Evolutionary conservation across 2,797 vertebrate species (phyloP).

Genomic region (Hyperoplus immaculatus): DNA sequence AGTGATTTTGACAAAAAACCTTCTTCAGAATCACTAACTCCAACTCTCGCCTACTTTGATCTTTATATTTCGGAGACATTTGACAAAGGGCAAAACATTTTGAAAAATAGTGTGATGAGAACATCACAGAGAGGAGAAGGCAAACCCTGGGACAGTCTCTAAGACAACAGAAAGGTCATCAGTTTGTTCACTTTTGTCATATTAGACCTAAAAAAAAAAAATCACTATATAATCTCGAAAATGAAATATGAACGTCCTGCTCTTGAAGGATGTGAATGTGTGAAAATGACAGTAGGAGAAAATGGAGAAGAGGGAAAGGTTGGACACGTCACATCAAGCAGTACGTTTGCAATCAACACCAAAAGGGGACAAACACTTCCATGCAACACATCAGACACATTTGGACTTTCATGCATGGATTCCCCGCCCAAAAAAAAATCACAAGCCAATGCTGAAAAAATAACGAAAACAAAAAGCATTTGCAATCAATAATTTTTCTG

Average conservation of each 20-base stretch:
- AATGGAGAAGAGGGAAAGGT: conserved; percentile 20
- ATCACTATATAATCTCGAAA: accelerated
- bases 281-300: conserved; percentile 23
- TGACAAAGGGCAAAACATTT: conserved; percentile 39
- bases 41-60: background rate
- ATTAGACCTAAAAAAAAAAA: conserved; percentile 2
- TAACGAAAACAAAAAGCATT: conserved; percentile 47
- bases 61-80: background rate
- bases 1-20: no score
- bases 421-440: conserved; percentile 2
- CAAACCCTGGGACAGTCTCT: background rate
- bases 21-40: no score
- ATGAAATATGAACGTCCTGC: conserved; percentile 6
- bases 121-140: conserved; percentile 13
- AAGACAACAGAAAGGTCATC: background rate
- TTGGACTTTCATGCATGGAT: conserved; percentile 55
- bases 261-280: conserved; percentile 7
- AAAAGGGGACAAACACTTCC: conserved; percentile 25
- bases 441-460: no score
- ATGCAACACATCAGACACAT: conserved; percentile 34
- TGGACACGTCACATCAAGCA: conserved; percentile 34
- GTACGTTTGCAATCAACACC: conserved; percentile 12
- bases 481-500: conserved; percentile 47
- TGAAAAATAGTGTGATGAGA: conserved; percentile 24
- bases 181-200: background rate